Evolutionary conservation across 37 sponge, comb jelly and placozoan species (phyloP), one percentile per base, ranked within the genome.

Genomic region (Agelas oroides): DNA sequence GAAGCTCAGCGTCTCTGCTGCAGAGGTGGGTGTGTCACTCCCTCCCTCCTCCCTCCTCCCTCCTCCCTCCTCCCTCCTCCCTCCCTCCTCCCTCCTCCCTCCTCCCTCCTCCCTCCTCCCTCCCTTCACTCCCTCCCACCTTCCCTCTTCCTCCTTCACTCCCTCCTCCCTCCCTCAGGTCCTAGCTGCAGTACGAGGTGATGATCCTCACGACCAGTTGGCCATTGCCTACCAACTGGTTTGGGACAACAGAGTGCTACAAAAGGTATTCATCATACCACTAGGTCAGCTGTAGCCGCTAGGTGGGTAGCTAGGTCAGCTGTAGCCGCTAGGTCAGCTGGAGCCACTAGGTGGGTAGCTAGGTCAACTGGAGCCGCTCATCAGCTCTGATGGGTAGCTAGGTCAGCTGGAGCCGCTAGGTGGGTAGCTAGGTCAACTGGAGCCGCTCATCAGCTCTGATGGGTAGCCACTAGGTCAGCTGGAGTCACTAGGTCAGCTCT

Each of bases 201-300:
- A 85, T 28, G 80, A 90, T 70, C 79, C 84, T 3, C 82, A 87
- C 53, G 68, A 94, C 59, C 92, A 93, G 69, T 79, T 92, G 18
- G 56, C 87, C 6, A 80, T 98, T 0, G 98, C 98, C 54, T 98
- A 98, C 78, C 89, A 98, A 53, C 85, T 98, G 61, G 77, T 98
- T 13, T 74, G 89, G 69, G 98, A 98, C 73, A 98, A 91, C 75
- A 38, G 65, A 58, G n/a, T 30, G 19, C 37, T 92, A 76, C 24
- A 53, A 8, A 38, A 71, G 24, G 61, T n/a, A 14, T 8, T 46
- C 46, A 46, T n/a, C n/a, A n/a, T n/a, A n/a, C n/a, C n/a, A n/a
- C n/a, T n/a, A n/a, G n/a, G n/a, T n/a, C n/a, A n/a, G n/a, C n/a
- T n/a, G 46, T 3, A 46, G 46, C 46, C 46, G 46, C 46, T 46